A percentile compares a stretch with the other conserved stretches of the same genome.
These are phyloP conservation scores for Thumatha senex DNA, from an alignment of 2,888 invertebrate species.

Conservation along the genomic window DNA sequence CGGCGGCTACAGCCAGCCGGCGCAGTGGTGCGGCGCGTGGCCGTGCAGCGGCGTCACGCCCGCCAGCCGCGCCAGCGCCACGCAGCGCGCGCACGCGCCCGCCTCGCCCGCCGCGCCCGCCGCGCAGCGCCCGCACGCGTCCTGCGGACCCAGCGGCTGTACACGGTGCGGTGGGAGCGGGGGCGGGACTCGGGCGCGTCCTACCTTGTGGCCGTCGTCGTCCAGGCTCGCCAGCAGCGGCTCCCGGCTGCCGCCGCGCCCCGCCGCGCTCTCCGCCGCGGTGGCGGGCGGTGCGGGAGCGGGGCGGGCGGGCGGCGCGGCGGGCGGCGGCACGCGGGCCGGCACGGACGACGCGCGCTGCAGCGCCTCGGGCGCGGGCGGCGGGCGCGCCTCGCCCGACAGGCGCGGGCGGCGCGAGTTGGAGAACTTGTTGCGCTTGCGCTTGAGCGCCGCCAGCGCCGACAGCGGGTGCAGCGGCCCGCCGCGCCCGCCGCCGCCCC, in stretches of 20 bases:
- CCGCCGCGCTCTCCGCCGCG: constrained; percentile 42
- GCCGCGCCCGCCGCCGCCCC: constrained; percentile 30
- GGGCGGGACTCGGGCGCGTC: constrained; percentile 2
- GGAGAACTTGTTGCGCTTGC: constrained; percentile 92
- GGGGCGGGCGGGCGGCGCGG: constrained; percentile 64
- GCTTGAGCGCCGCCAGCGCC: constrained; percentile 89
- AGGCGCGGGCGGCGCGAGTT: constrained; percentile 86
- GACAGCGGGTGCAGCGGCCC: constrained; percentile 73
- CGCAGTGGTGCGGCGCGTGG: constrained; percentile 85
- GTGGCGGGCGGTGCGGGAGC: constrained; percentile 49
- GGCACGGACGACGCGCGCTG: constrained; percentile 58
- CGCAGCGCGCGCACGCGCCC: constrained; percentile 79
- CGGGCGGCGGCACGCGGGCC: constrained; percentile 36
- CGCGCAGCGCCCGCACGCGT: constrained; percentile 55
- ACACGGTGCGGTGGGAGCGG: no score
- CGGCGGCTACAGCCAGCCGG: constrained; percentile 85
- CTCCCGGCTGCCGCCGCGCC: constrained; percentile 82
- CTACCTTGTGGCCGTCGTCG: constrained; percentile 74
- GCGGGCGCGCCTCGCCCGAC: constrained; percentile 48
- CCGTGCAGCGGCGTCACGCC: constrained; percentile 90
- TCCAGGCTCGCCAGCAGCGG: constrained; percentile 85
- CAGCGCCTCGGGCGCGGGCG: constrained; percentile 46
- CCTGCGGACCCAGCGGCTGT: constrained; percentile 33
- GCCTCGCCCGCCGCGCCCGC: constrained; percentile 20
- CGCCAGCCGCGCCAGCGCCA: constrained; percentile 86